A percentile compares a stretch with the other conserved stretches of the same genome.
These are phyloP conservation scores for Xenopus laevis DNA, from an alignment of 2,113 vertebrate genomes.

Conservation along the genomic window DNA sequence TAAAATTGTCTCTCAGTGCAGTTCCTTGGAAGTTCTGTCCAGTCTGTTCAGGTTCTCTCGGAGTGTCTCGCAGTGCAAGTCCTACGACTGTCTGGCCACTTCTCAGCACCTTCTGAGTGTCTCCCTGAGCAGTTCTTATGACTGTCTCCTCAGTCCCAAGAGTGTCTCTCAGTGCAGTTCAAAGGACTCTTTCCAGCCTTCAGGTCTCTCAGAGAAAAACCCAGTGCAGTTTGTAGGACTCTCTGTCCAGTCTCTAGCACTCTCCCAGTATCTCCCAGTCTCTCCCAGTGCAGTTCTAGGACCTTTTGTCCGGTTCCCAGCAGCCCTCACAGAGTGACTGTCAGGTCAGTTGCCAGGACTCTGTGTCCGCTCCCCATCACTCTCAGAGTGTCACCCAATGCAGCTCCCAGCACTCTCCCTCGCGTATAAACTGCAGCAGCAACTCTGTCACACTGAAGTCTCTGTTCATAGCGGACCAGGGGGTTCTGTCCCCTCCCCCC, in stretches of 20 bases:
- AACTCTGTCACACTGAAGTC: slow-evolving; percentile 36
- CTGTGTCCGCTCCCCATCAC: too few species aligned
- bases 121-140: neutral
- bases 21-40: neutral
- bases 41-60: neutral
- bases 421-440: slow-evolving; percentile 6
- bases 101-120: neutral
- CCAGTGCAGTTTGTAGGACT: neutral
- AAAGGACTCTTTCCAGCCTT: neutral
- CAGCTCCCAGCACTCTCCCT: too few species aligned
- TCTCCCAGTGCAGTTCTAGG: neutral
- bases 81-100: neutral
- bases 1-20: neutral
- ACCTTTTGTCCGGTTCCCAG: slow-evolving; percentile 1
- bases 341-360: too few species aligned
- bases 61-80: neutral
- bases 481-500: slow-evolving; percentile 36
- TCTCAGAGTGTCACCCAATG: too few species aligned
- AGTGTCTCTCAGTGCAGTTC: neutral
- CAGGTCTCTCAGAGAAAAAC: neutral
- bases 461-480: slow-evolving; percentile 23
- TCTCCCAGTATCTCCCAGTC: too few species aligned
- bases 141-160: neutral
- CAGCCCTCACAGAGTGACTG: neutral
- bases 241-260: neutral